phyloP scores from a whole-genome alignment of 2,797 vertebrate species.

The Peromyscus eremicus region DNA sequence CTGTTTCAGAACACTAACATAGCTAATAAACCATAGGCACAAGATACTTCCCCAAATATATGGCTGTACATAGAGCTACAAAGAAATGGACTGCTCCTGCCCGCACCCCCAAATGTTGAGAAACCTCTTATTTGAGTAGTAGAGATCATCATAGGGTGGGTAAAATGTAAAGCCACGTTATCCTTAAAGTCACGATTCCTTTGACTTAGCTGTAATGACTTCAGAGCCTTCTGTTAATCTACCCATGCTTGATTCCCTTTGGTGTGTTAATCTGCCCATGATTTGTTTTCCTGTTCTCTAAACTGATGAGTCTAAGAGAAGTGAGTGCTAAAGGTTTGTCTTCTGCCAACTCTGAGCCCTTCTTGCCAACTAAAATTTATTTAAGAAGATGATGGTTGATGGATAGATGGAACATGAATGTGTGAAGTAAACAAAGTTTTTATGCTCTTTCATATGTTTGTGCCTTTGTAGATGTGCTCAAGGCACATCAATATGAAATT shows the following conservation, averaged over 20 bases:
- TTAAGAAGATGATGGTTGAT: not conserved
- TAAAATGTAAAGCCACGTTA: not conserved
- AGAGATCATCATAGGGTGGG: not conserved
- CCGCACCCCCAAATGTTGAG: not conserved
- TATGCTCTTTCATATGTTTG: slow-evolving; percentile 22
- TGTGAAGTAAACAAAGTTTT: not conserved
- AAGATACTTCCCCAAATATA: not conserved
- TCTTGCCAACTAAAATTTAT: slow-evolving; percentile 27
- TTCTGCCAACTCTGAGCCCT: not conserved
- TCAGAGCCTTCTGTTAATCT: not conserved
- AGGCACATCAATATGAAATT: slow-evolving; percentile 51
- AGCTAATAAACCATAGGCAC: not conserved
- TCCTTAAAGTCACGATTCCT: not conserved
- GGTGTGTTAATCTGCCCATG: not conserved
- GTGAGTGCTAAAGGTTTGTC: not conserved
- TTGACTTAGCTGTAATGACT: not conserved
- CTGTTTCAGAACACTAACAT: not conserved
- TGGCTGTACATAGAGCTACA: not conserved
- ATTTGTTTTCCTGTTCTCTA: not conserved
- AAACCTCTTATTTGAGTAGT: not conserved
- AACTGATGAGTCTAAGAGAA: not conserved
- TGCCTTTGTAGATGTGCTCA: slow-evolving; percentile 28
- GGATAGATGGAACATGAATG: not conserved
- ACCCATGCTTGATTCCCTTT: not conserved
- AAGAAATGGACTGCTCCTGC: not conserved